Base-by-base conservation (phyloP, 2,888 invertebrate species). In the Parelbella ahira region DNA sequence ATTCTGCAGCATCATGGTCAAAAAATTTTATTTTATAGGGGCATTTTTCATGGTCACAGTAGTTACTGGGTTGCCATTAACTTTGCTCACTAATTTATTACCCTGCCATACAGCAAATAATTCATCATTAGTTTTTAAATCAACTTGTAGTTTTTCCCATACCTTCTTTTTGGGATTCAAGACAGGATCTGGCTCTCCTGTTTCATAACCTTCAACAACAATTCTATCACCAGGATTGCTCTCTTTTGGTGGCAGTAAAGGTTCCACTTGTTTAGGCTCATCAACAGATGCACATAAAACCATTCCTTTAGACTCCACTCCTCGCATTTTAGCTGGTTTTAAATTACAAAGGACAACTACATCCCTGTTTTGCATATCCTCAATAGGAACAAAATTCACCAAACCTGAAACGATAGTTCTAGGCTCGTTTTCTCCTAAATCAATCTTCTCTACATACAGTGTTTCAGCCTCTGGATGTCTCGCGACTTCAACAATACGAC, bases 321-420 rank as follows among this genome's bases (percentile, higher is more conserved):
- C 97, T 51, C 98, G 90, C 93, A 99, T 95, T 89, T 98, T 99
- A 6, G 97, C 97, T 20, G 99, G 93, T 83, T 99, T 99, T 33
- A 99, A 89, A 78, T 99, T 99, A 58, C 97, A 97, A 33, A 99
- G 83, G 1, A 99, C 95, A 2, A 99, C 94, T 2, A 98, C 98
- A 77, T 95, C 88, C 45, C 97, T 90, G 61, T 97, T 90, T 63
- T 93, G 90, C 93, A 99, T 95, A 79, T 97, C 92, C 63, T 97
- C 96, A 37, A 96, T 88, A 5, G 97, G 93, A 8, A 98, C 93
- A 83, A 91, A 96, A 66, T 96, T 95, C 0, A 98, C 99, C 50
- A 99, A 89, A 1, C 99, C 98, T 58, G 97, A 97, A 51, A 94
- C 93, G 44, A 94, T 81, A 13, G 92, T 93, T 61, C 93, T 89